Base-by-base conservation (phyloP, 2,888 invertebrate genomes). In the Thelaira solivaga region DNA sequence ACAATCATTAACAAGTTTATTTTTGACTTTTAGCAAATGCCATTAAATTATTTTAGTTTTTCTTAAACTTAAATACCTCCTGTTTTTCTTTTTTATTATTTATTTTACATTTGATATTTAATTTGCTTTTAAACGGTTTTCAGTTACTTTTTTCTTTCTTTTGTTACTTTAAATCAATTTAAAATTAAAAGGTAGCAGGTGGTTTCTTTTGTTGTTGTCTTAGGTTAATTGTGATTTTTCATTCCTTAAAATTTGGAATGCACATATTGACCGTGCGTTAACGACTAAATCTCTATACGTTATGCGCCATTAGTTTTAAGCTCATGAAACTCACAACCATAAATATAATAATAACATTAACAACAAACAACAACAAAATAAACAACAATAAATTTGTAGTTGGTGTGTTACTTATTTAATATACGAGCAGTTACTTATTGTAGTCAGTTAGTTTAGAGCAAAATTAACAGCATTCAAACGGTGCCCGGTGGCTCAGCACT, bases 201-300 rank as follows among this genome's bases (percentile, higher is more conserved):
- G n/a, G n/a, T n/a, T n/a, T n/a, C n/a, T n/a, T n/a, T n/a, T n/a
- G n/a, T n/a, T n/a, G n/a, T n/a, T n/a, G n/a, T n/a, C n/a, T n/a
- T n/a, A n/a, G n/a, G n/a, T n/a, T n/a, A n/a, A 20, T 22, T 4
- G 7, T 36, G 29, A 39, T 10, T 45, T 36, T 47, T 51, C 45
- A 39, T 69, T 51, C 22, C 45, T 8, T 59, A 22, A 49, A 39
- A 29, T 64, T 64, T 72, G 65, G 61, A 61, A 51, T 87, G 87
- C 85, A 87, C 88, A 85, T 86, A 83, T 85, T 87, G 87, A 86
- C 86, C 87, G 88, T 85, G 85, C 86, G 86, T 85, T 87, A 87
- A 85, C 88, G 85, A 88, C 88, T 88, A 87, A 88, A 86, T 86
- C 86, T 85, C 81, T 81, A 80, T 62, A 82, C 82, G 82, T 84